Percentiles rank a stretch among this genome's conserved stretches.
Evolutionary conservation across 2,797 vertebrate genomes (phyloP).

Genomic region (Melanotaenia boesemani): DNA sequence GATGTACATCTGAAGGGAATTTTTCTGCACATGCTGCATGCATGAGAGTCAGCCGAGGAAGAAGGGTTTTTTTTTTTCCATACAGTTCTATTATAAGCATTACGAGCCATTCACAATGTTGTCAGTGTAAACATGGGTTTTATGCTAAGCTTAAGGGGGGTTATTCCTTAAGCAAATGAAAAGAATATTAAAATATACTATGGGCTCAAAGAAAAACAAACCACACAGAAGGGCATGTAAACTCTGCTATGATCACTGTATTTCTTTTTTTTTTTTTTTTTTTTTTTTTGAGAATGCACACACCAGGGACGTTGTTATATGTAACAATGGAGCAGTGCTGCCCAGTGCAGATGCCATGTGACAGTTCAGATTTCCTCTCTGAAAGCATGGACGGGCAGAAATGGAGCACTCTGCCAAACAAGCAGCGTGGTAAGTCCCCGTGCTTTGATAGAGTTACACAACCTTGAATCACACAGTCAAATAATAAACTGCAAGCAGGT

Average conservation of each 20-base stretch:
- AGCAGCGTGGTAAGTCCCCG: conserved; percentile 59
- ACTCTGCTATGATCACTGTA: background rate
- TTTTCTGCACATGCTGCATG: conserved; percentile 47
- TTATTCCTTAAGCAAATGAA: background rate
- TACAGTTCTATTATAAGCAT: background rate
- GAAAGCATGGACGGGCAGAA: conserved; percentile 35
- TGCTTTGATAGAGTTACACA: conserved; percentile 70
- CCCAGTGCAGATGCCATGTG: conserved; percentile 64
- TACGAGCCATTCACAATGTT: background rate
- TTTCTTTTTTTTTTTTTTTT: background rate
- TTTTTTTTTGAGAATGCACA: conserved; percentile 29
- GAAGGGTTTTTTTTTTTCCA: background rate
- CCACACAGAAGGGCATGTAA: background rate
- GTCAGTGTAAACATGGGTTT: conserved; percentile 1
- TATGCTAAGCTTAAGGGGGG: background rate
- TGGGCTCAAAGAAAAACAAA: conserved; percentile 6
- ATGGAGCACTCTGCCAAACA: conserved; percentile 46
- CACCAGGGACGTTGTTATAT: conserved; percentile 43
- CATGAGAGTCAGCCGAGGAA: conserved; percentile 33
- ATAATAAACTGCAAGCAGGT: conserved; percentile 18
- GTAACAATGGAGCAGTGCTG: conserved; percentile 41
- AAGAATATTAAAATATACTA: background rate
- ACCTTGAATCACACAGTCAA: conserved; percentile 50
- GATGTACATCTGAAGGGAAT: conserved; percentile 54
- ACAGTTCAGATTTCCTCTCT: conserved; percentile 60